These are phyloP conservation scores for Fratercula arctica DNA, from an alignment of 2,797 vertebrate genomes.

Conservation along the genomic window DNA sequence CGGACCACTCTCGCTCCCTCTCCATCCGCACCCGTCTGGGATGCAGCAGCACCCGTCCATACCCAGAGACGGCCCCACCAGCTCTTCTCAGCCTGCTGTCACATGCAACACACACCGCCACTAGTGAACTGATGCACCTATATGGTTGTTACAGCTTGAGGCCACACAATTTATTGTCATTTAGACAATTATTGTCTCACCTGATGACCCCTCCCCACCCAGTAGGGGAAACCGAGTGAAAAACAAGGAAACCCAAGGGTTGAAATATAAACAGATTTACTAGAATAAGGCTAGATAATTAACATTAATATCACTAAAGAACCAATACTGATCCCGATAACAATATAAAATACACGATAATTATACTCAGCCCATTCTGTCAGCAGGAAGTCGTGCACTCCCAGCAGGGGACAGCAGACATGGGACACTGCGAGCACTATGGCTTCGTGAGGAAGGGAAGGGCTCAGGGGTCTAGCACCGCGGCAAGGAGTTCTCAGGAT, in stretches of 20 bases:
- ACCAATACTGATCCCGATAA: neutral
- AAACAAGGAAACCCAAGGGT: neutral
- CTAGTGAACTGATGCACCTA: neutral
- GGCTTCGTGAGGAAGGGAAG: neutral
- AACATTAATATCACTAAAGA: neutral
- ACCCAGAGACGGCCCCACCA: neutral
- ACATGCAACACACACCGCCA: rapidly evolving
- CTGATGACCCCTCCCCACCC: neutral
- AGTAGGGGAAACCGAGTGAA: neutral
- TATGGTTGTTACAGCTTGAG: neutral
- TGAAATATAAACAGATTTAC: neutral
- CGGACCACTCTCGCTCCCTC: neutral
- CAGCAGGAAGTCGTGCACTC: neutral
- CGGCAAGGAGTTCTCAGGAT: neutral
- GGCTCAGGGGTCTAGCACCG: neutral
- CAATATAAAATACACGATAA: neutral
- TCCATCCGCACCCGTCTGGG: rapidly evolving
- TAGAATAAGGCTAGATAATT: neutral
- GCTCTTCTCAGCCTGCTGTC: neutral
- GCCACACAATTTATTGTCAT: neutral
- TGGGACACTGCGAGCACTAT: neutral
- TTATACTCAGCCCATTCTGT: neutral
- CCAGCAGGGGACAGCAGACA: neutral
- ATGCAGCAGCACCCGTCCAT: rapidly evolving
- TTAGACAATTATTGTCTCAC: neutral